phyloP scores from a whole-genome alignment of 1,140 invertebrate genomes.

The Anastrepha ludens region DNA sequence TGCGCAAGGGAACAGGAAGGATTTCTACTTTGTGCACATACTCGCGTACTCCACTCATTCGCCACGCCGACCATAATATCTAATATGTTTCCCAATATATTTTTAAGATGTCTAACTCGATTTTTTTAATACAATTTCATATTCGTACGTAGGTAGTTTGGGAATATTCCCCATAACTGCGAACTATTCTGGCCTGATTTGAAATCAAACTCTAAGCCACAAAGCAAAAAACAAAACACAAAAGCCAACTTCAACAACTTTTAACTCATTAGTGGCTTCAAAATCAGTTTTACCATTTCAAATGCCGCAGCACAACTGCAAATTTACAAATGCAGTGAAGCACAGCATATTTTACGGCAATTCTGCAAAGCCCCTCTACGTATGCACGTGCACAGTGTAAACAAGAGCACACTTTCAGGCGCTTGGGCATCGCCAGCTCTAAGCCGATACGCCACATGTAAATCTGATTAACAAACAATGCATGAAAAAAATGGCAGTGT shows the following conservation, averaged over 20 bases:
- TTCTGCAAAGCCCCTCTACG: neutral
- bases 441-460: neutral
- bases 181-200: no score
- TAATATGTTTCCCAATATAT: no score
- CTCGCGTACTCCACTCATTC: no score
- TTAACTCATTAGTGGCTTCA: neutral
- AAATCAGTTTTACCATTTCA: neutral
- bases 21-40: no score
- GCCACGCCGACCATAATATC: no score
- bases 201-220: no score
- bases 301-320: neutral
- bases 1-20: no score
- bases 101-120: no score
- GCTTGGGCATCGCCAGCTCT: neutral
- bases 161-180: no score
- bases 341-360: neutral
- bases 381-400: neutral
- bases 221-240: no score
- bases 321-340: neutral
- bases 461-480: conserved; percentile 33
- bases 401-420: neutral
- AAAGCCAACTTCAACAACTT: neutral
- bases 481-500: neutral
- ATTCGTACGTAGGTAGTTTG: no score
- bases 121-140: no score